These are phyloP conservation scores for Cyclura pinguis DNA, from an alignment of 2,797 vertebrate species.

Conservation along the genomic window DNA sequence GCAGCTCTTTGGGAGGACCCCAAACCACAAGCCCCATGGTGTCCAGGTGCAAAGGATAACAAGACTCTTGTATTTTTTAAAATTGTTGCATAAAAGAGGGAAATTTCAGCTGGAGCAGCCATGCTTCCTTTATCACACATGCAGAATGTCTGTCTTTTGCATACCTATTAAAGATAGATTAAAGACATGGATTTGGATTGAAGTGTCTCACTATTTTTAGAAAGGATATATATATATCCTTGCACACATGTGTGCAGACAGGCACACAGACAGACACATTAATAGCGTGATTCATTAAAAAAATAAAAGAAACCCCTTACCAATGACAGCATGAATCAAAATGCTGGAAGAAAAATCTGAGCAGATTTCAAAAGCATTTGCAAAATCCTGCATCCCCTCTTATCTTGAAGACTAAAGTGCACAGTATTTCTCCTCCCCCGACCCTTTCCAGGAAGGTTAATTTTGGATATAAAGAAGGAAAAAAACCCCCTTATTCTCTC, in stretches of 20 bases:
- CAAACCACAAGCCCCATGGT: neutral
- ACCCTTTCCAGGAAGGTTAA: constrained; percentile 22
- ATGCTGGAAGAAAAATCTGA: neutral
- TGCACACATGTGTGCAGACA: neutral
- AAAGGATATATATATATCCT: neutral
- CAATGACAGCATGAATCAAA: constrained; percentile 31
- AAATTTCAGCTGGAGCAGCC: neutral
- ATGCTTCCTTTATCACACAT: neutral
- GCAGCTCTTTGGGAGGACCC: neutral
- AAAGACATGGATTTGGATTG: neutral
- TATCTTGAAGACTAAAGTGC: constrained; percentile 8
- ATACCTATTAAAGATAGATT: neutral
- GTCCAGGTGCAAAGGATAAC: neutral
- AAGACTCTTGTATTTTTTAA: neutral
- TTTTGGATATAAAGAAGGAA: constrained; percentile 45
- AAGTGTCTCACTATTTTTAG: constrained; percentile 20
- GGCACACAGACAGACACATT: neutral
- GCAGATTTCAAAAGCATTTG: constrained; percentile 13
- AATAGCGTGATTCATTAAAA: constrained; percentile 5
- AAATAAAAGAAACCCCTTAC: neutral
- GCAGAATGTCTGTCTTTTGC: neutral
- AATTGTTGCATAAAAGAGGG: neutral
- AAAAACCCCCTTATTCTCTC: neutral
- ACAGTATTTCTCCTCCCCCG: neutral
- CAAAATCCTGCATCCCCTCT: constrained; percentile 16